Conservation (phyloP, 2,888 invertebrate species). For the Adelphocoris suturalis region DNA sequence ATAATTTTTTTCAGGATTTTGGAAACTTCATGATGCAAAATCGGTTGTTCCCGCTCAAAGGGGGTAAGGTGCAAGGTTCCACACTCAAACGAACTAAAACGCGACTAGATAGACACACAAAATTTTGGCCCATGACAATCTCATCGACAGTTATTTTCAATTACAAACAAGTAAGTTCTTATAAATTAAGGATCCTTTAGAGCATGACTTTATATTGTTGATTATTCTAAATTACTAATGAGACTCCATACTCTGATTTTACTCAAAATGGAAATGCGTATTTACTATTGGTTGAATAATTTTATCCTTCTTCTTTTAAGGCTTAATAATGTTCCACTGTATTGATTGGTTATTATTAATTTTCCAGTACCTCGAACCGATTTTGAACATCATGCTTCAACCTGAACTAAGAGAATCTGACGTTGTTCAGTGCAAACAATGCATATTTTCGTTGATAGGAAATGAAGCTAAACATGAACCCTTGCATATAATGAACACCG, state of each 20-base stretch:
- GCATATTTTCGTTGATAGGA: slow-evolving; percentile 88
- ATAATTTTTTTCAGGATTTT: slow-evolving; percentile 83
- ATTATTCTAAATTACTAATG: too few relatives aligned
- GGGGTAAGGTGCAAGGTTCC: slow-evolving; percentile 76
- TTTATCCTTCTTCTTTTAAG: too few relatives aligned
- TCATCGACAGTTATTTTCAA: slow-evolving; percentile 93
- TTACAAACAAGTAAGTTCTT: slow-evolving; percentile 83
- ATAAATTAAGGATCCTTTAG: too few relatives aligned
- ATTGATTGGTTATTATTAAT: slow-evolving; percentile 68
- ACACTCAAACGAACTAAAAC: slow-evolving; percentile 83
- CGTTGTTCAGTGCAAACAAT: slow-evolving; percentile 90
- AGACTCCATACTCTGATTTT: too few relatives aligned
- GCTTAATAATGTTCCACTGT: too few relatives aligned
- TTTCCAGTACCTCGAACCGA: slow-evolving; percentile 87
- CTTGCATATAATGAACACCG: slow-evolving; percentile 80
- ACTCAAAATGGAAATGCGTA: too few relatives aligned
- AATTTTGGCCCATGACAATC: slow-evolving; percentile 93
- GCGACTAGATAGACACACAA: slow-evolving; percentile 87
- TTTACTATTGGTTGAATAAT: too few relatives aligned
- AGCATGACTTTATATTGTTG: too few relatives aligned
- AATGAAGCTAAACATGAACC: slow-evolving; percentile 92
- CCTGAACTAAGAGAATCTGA: slow-evolving; percentile 92
- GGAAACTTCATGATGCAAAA: slow-evolving; percentile 93
- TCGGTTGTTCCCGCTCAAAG: slow-evolving; percentile 84
- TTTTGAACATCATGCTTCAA: slow-evolving; percentile 89